These are phyloP conservation scores for Gryllus longicercus DNA, from an alignment of 2,888 invertebrate genomes.

Conservation along the genomic window DNA sequence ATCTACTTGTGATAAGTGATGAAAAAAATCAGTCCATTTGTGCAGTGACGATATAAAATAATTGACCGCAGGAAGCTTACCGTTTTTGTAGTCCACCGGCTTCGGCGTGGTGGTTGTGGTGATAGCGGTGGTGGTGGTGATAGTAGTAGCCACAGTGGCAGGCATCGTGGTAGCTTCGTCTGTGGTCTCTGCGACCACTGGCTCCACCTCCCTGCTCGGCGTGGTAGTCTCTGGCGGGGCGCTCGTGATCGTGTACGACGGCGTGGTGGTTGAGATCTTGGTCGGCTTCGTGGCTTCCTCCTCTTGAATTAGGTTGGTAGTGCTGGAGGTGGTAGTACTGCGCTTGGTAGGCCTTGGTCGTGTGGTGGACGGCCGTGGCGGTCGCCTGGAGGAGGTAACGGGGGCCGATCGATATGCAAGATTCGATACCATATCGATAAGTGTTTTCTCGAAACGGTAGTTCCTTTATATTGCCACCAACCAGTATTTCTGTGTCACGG, in stretches of 20 bases:
- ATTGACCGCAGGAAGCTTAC: conserved; percentile 43
- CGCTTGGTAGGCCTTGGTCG: conserved; percentile 30
- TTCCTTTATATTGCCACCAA: background rate
- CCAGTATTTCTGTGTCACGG: background rate
- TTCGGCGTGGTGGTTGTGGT: conserved; percentile 43
- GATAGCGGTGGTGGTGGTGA: conserved; percentile 41
- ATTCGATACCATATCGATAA: conserved; percentile 4
- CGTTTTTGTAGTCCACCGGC: conserved; percentile 46
- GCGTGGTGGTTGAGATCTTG: conserved; percentile 37
- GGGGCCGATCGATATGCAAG: conserved; percentile 17
- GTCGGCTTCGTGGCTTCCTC: conserved; percentile 30
- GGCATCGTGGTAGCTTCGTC: conserved; percentile 11
- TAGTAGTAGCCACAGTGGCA: background rate
- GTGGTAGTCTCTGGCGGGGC: conserved; percentile 39
- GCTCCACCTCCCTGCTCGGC: conserved; percentile 40
- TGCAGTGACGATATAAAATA: too few relatives aligned
- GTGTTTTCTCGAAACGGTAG: background rate
- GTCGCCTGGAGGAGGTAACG: conserved; percentile 17
- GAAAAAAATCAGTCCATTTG: too few relatives aligned
- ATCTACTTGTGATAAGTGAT: background rate
- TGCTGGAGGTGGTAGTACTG: conserved; percentile 30
- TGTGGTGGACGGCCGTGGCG: conserved; percentile 12
- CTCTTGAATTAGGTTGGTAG: background rate
- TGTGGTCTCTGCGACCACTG: conserved; percentile 38
- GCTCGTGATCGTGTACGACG: conserved; percentile 38